Evolutionary conservation across 2,113 vertebrate species (phyloP).

Genomic region (Epinephelus fuscoguttatus): DNA sequence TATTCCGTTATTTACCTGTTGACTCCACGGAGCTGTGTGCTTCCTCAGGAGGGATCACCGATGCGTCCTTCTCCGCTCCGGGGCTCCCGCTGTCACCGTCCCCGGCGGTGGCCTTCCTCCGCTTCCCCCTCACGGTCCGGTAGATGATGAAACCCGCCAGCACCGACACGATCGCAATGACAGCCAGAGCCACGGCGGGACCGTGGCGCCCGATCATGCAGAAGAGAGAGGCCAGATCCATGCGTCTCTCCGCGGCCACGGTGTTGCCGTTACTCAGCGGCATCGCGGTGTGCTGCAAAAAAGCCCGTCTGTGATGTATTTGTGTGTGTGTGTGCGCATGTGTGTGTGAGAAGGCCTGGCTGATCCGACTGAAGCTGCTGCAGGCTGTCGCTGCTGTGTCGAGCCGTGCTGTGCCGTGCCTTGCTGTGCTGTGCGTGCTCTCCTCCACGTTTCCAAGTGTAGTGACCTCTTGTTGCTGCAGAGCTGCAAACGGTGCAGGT

Average conservation of each 20-base stretch:
- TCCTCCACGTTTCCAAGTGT: slow-evolving; percentile 10
- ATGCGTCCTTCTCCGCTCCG: slow-evolving; percentile 15
- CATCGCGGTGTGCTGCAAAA: slow-evolving; percentile 24
- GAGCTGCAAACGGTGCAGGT: slow-evolving; percentile 66
- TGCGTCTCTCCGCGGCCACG: slow-evolving; percentile 64
- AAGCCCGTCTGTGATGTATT: fast-evolving
- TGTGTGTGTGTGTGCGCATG: neutral
- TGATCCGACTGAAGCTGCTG: slow-evolving; percentile 7
- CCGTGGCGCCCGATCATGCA: slow-evolving; percentile 77
- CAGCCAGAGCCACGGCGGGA: slow-evolving; percentile 72
- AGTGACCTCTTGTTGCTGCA: slow-evolving; percentile 74
- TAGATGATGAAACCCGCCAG: slow-evolving; percentile 80
- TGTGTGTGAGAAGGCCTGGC: neutral
- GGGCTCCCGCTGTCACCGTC: slow-evolving; percentile 3
- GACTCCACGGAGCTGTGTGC: slow-evolving; percentile 16
- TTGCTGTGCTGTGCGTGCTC: neutral
- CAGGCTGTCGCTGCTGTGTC: slow-evolving; percentile 1
- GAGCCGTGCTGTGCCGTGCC: too few species aligned
- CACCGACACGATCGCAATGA: slow-evolving; percentile 71
- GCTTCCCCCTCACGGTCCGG: slow-evolving; percentile 71
- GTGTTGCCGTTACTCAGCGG: slow-evolving; percentile 49
- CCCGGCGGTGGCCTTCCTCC: slow-evolving; percentile 59
- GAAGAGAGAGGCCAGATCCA: slow-evolving; percentile 77
- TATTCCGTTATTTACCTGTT: slow-evolving; percentile 70
- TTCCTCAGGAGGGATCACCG: slow-evolving; percentile 18